Evolutionary conservation across 2,113 vertebrate genomes (phyloP), one percentile per base, ranked within the genome.

Genomic region (Pao palembangensis): DNA sequence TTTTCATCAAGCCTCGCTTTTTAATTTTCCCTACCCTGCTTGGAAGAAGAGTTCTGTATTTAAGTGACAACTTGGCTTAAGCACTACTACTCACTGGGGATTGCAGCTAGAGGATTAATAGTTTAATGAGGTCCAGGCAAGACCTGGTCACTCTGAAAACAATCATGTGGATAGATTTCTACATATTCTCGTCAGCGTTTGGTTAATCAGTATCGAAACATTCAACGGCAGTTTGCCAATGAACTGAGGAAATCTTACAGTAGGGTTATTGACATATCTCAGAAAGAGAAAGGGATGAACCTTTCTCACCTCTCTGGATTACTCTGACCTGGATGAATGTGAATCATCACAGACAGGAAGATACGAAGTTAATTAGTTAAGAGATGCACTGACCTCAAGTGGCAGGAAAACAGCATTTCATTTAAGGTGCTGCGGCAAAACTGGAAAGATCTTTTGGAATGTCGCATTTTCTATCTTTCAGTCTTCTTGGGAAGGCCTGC

Each of bases 61-160:
- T 64, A 80, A 87, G 67, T 80, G 74, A 79, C 74, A 64, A 19
- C 63, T 76, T 79, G 77, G 69, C 73, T 80, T 64, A 60, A 64
- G 64, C 21, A 76, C 61, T 60, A 59, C 58, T 41, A 23, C 66
- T 80, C 61, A 5, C 75, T 62, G 65, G 71, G 79, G 75, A 78
- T 52, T 79, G 73, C 62, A 61, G 64, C 78, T 72, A 75, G 70
- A 64, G 83, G 84, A 86, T 82, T 87, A 86, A 86, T 83, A 84
- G 83, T 80, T 80, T 88, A 89, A 88, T 87, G 85, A 86, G 81
- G 78, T 83, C 72, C 76, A 76, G 85, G 81, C 80, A 74, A 85
- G 77, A 81, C 76, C 75, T 69, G 79, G 78, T 87, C 81, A 77
- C 82, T 79, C 83, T 78, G 71, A 85, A 87, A 87, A 85, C 83